Base-by-base conservation (phyloP, 1,140 invertebrate genomes). In the Hesperophylax magnus region DNA sequence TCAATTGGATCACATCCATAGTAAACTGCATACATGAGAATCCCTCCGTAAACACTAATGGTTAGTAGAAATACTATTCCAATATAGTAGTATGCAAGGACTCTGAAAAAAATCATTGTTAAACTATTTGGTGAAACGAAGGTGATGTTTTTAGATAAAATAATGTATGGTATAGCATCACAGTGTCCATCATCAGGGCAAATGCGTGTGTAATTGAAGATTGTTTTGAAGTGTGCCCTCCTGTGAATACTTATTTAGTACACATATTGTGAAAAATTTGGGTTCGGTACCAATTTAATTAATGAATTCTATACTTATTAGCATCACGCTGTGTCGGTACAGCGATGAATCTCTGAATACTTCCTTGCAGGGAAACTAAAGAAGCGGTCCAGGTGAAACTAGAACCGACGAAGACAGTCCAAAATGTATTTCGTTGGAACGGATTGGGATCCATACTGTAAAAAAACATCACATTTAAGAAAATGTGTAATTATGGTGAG, bases 21-120 rank as follows among this genome's bases (percentile, higher is more conserved):
- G 85, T 95, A 96, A 78, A 92, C 92, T 1, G 94, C 94, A 85
- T 94, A 96, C 69, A 95, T 92, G 1, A 95, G 88, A 69, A 96
- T 86, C 71, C 95, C 95, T 52, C 91, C 91, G 86, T 92, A 95
- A 39, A 90, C 92, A 67, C 91, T 91, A 2, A 90, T 84, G 3
- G 86, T 85, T 81, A 91, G 88, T 17, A 92, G 76, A 17, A 86
- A 54, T 1, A 87, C 71, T 79, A 90, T 86, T 61, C 93, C 92
- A 34, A 89, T 83, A 20, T 22, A 81, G 31, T 75, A 81, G 20
- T 75, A 76, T n/a, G 80, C 2, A 34, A 83, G 71, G 8, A 78
- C 79, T 56, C 82, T 83, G 52, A 67, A 56, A 93, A 87, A 85
- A 87, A 81, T 47, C 11, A 39, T 1, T 39, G 14, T 14, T 47